These are phyloP conservation scores for Hydropotes inermis DNA, from an alignment of 2,113 vertebrate species.

Conservation along the genomic window DNA sequence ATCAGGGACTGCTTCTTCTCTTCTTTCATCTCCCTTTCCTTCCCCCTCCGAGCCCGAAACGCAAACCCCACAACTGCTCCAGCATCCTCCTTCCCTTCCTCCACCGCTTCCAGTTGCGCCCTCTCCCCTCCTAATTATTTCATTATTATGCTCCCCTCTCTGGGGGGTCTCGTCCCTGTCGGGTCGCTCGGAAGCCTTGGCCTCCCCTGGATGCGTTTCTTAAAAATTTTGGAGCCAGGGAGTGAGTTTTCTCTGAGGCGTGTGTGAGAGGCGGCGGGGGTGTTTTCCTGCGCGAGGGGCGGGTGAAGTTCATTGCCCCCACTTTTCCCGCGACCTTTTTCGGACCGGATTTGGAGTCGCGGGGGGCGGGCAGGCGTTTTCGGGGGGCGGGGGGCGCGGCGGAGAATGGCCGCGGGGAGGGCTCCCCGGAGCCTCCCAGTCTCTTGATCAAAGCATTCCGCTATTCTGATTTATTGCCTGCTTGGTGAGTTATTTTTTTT, in stretches of 20 bases:
- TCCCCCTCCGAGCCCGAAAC: constrained; percentile 35
- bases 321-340: constrained; percentile 67
- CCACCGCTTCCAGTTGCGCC: constrained; percentile 1
- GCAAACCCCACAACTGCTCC: constrained; percentile 55
- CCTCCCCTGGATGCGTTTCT: constrained; percentile 23
- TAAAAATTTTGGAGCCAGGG: constrained; percentile 47
- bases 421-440: constrained; percentile 78
- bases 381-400: constrained; percentile 52
- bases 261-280: constrained; percentile 55
- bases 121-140: neutral
- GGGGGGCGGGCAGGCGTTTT: constrained; percentile 10
- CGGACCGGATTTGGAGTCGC: neutral
- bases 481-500: constrained; percentile 74
- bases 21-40: constrained; percentile 33
- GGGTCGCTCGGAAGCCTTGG: neutral
- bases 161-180: constrained; percentile 49
- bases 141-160: constrained; percentile 50
- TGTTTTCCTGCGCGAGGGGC: constrained; percentile 53
- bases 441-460: constrained; percentile 85
- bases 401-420: constrained; percentile 69
- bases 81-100: constrained; percentile 27
- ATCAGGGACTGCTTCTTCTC: constrained; percentile 70
- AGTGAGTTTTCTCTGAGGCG: constrained; percentile 66
- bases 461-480: constrained; percentile 84
- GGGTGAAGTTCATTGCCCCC: constrained; percentile 73